Base-by-base conservation (phyloP, 92 coral and sea anemone genomes). In the Blastomussa wellsi region DNA sequence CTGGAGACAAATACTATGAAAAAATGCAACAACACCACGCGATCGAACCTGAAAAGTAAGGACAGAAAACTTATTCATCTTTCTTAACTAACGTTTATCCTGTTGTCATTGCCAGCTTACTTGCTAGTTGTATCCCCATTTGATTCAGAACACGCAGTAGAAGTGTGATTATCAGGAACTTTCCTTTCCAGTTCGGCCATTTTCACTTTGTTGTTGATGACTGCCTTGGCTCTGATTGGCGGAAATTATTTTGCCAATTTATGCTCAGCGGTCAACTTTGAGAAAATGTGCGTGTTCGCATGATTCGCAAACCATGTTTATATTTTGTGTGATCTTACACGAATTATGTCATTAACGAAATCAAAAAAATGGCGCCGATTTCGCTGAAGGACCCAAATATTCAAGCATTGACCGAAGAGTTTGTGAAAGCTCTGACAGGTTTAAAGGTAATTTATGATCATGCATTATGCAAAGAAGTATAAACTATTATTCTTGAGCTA, bases 291-390 rank as follows among this genome's bases (percentile, higher is more conserved):
- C 79, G 55, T 82, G 1, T 0, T 2, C 2, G 38, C 86, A 82
- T 59, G 77, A n/a, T n/a, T n/a, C n/a, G n/a, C n/a, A n/a, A n/a
- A n/a, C n/a, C n/a, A n/a, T n/a, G n/a, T 39, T 51, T 15, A 13
- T 14, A 8, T n/a, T 81, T 81, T 24, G 74, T 38, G 57, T 64
- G 4, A 14, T 39, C 64, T 42, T 81, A 81, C 67, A 81, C 36
- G 68, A 81, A 10, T 51, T 20, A 3, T 10, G 16, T 62, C 3
- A n/a, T 11, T 47, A 15, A 11, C 17, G 20, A n/a, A 76, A 84
- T 42, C 75, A 41, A 41, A 38, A 76, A 91, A 92, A 94, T 94
- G 98, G 98, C 98, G 95, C 98, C 98, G 19, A 94, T 94, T 76
- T 92, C 95, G 28, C 93, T 94, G 0, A 82, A 84, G 79, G 98